Conservation (phyloP, 2,888 invertebrate species). For the Iselma pallidipennis region DNA sequence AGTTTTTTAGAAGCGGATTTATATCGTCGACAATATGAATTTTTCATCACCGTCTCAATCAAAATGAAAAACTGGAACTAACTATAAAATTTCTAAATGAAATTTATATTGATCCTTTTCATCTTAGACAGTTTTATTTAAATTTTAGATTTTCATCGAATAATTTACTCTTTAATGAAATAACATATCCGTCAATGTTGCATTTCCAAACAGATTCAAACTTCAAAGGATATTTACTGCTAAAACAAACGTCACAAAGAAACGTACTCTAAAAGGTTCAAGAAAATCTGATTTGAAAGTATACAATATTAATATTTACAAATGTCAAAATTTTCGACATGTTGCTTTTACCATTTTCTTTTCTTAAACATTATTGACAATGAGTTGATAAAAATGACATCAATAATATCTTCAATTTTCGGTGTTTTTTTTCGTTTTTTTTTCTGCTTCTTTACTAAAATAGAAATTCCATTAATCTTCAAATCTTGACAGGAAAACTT, state of each 20-base stretch:
- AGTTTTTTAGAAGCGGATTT: too few species aligned
- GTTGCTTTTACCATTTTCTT: neutral
- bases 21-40: neutral
- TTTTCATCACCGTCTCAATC: neutral
- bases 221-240: neutral
- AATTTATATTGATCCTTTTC: neutral
- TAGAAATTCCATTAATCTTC: neutral
- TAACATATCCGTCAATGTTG: neutral
- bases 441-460: neutral
- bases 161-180: neutral
- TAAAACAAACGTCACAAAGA: neutral
- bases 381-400: neutral
- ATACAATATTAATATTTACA: neutral
- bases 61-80: too few species aligned
- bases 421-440: too few species aligned
- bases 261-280: neutral
- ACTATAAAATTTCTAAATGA: too few species aligned
- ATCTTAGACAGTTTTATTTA: neutral
- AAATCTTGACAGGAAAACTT: neutral
- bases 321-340: neutral
- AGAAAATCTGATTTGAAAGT: neutral
- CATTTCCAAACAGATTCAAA: neutral
- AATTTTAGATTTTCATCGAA: neutral
- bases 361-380: neutral
- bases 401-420: too few species aligned